phyloP scores from a whole-genome alignment of 2,113 vertebrate species.

The Bathybates hornii region DNA sequence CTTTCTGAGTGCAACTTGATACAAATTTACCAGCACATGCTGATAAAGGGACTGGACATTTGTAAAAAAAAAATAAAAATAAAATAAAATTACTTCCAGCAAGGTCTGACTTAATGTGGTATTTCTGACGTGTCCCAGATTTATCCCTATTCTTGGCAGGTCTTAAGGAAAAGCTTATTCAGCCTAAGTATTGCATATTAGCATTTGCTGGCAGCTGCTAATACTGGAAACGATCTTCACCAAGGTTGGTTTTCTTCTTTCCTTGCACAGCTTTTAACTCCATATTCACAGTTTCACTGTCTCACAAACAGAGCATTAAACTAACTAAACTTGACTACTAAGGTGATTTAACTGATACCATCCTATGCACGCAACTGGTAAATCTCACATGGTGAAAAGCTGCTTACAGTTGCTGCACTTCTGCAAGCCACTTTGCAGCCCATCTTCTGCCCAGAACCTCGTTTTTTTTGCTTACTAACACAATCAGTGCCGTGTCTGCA shows the following conservation, averaged over 20 bases:
- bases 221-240: not conserved
- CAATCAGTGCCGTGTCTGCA: not conserved
- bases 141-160: not conserved
- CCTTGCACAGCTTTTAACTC: not conserved
- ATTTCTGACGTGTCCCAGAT: not conserved
- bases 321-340: not conserved
- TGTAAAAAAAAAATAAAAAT: not conserved
- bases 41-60: not conserved
- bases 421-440: not conserved
- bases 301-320: not conserved
- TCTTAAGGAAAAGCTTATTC: not conserved
- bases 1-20: not conserved
- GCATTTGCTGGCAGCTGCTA: not conserved
- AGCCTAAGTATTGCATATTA: not conserved
- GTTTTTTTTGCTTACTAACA: not conserved
- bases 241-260: not conserved
- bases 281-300: not conserved
- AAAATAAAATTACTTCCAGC: not conserved
- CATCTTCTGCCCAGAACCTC: not conserved
- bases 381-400: rapidly evolving
- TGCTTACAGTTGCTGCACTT: not conserved
- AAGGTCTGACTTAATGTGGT: not conserved
- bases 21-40: not conserved
- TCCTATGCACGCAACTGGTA: not conserved
- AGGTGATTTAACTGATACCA: not conserved